Base-by-base conservation (phyloP, 2,888 invertebrate genomes). In the Allolobophora icterica region DNA sequence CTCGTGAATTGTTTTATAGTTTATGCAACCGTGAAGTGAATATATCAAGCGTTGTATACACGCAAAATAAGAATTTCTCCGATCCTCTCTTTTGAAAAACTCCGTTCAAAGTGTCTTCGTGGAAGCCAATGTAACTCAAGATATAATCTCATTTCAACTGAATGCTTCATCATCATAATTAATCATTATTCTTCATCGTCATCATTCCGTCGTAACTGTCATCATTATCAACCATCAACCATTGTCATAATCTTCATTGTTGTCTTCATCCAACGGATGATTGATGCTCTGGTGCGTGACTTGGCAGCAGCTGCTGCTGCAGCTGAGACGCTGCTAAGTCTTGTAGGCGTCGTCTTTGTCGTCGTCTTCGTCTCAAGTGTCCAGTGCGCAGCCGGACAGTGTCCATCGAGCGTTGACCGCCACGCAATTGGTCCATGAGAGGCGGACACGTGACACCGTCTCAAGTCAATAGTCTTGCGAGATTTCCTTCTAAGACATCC, bases 391-490 rank as follows among this genome's bases (percentile, higher is more conserved):
- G 71, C n/a, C 71, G 71, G n/a, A n/a, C 71, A n/a, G 0, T 8
- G 71, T 71, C 71, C 71, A 17, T 71, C n/a, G 30, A n/a, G 71
- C n/a, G 71, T 71, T 71, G 71, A 71, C 71, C 71, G 71, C 71
- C 8, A 71, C 71, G 71, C 71, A 71, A 71, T 71, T 71, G 71
- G 71, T 71, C 71, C 30, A n/a, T 71, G 6, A 71, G 71, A 71
- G 1, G 4, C n/a, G 0, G 71, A 8, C 71, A 71, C 71, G 71
- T 71, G 87, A 87, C 87, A 38, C 35, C 87, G 87, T 87, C 87
- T 87, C 87, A 87, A 87, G 87, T 87, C 87, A 87, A 87, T 87
- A 15, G 34, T 38, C 87, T 87, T 30, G 38, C 34, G 87, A 87
- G 34, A 38, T 87, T 38, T 38, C 87, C 87, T 38, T 35, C 71